A percentile compares a stretch with the other conserved stretches of the same genome.
phyloP scores from a whole-genome alignment of 2,888 invertebrate species.

The Dolomedes plantarius region DNA sequence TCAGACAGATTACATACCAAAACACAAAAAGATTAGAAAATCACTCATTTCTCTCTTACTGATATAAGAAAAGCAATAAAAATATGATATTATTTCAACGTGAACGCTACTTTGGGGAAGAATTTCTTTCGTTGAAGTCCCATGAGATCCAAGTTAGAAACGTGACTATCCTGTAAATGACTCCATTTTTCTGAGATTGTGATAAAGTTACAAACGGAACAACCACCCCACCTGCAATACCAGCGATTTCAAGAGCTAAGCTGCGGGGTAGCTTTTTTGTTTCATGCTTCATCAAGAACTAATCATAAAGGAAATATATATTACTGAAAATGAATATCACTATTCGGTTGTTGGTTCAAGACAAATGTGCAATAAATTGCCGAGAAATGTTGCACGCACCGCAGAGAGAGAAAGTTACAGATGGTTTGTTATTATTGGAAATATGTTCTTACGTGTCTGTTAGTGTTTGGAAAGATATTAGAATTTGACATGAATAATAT shows the following conservation, averaged over 20 bases:
- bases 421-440: no score
- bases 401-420: no score
- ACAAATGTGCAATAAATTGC: neutral
- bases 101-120: constrained; percentile 7
- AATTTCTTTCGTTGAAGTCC: constrained; percentile 9
- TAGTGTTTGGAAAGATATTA: no score
- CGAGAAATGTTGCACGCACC: no score
- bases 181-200: constrained; percentile 16
- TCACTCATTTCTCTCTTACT: neutral
- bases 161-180: constrained; percentile 56
- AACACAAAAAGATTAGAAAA: neutral
- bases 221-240: neutral
- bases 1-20: neutral
- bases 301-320: neutral
- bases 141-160: constrained; percentile 29
- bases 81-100: constrained; percentile 17
- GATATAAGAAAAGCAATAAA: neutral
- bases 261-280: neutral
- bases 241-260: neutral
- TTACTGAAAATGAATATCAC: neutral
- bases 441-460: no score
- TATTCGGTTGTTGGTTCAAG: neutral
- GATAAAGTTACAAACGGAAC: neutral
- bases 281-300: neutral
- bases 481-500: no score